These are phyloP conservation scores for Druon quercuslanigerum DNA, from an alignment of 1,140 invertebrate species.

Conservation along the genomic window DNA sequence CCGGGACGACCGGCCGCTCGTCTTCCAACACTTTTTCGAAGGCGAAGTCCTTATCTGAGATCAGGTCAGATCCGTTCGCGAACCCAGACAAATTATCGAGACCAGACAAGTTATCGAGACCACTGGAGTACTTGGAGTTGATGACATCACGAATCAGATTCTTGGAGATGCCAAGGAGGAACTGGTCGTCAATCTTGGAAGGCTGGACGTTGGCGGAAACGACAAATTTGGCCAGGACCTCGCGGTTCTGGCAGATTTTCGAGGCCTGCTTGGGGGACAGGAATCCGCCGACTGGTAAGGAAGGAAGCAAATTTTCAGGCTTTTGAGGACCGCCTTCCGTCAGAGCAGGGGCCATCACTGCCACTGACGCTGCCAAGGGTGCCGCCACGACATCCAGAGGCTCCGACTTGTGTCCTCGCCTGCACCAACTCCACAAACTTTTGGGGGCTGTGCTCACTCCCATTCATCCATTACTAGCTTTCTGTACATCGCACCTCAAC, in stretches of 20 bases:
- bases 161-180: constrained; percentile 70
- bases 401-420: constrained; percentile 64
- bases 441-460: constrained; percentile 77
- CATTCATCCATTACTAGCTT: constrained; percentile 77
- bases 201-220: constrained; percentile 74
- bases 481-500: constrained; percentile 24
- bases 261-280: constrained; percentile 70
- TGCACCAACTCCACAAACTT: constrained; percentile 64
- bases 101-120: constrained; percentile 68
- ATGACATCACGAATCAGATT: constrained; percentile 74
- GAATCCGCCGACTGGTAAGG: constrained; percentile 71
- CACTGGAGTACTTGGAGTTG: constrained; percentile 70
- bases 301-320: constrained; percentile 74
- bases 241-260: constrained; percentile 69
- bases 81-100: constrained; percentile 68
- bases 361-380: constrained; percentile 77
- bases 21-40: constrained; percentile 42
- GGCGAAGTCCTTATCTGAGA: constrained; percentile 52
- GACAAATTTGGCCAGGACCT: constrained; percentile 72
- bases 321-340: constrained; percentile 82
- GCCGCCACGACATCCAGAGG: constrained; percentile 75
- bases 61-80: constrained; percentile 62
- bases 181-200: constrained; percentile 72
- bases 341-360: constrained; percentile 85
- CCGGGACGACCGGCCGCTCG: constrained; percentile 40